Percentiles rank a stretch among this genome's conserved stretches.
These are phyloP conservation scores for Choloepus didactylus DNA, from an alignment of 2,797 vertebrate species.

Conservation along the genomic window DNA sequence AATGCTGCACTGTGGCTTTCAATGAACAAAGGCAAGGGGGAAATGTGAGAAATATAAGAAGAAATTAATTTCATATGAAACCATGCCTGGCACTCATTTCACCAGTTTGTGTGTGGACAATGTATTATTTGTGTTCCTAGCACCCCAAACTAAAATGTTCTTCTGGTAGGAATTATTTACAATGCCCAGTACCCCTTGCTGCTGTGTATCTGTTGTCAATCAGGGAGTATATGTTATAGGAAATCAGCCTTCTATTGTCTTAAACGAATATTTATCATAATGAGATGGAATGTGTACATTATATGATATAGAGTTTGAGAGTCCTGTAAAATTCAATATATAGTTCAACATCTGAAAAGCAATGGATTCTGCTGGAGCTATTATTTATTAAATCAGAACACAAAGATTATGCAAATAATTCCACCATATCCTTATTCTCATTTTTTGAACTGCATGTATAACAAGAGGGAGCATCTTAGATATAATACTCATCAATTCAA, in stretches of 20 bases:
- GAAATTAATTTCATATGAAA: slow-evolving; percentile 16
- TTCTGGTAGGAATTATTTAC: slow-evolving; percentile 37
- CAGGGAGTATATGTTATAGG: background rate
- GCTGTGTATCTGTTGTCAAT: background rate
- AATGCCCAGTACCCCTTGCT: background rate
- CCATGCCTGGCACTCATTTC: background rate
- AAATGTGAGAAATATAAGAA: background rate
- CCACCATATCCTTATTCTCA: background rate
- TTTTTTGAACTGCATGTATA: background rate
- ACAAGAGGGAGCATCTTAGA: background rate
- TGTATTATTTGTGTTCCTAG: background rate
- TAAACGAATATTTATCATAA: slow-evolving; percentile 49
- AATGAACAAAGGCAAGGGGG: background rate
- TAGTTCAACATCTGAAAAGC: slow-evolving; percentile 39
- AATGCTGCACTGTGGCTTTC: slow-evolving; percentile 37
- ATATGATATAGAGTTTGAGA: slow-evolving; percentile 1
- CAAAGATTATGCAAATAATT: slow-evolving; percentile 12
- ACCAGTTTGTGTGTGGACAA: background rate
- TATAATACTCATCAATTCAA: slow-evolving; percentile 15
- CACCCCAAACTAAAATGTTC: slow-evolving; percentile 11
- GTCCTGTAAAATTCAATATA: slow-evolving; percentile 18
- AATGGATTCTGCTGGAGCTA: background rate
- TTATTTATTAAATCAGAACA: slow-evolving; percentile 34
- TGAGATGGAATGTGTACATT: background rate
- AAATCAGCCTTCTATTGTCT: slow-evolving; percentile 28